Percentiles rank a stretch among this genome's conserved stretches.
Evolutionary conservation across 2,113 vertebrate genomes (phyloP).

Genomic region (Lota lota): DNA sequence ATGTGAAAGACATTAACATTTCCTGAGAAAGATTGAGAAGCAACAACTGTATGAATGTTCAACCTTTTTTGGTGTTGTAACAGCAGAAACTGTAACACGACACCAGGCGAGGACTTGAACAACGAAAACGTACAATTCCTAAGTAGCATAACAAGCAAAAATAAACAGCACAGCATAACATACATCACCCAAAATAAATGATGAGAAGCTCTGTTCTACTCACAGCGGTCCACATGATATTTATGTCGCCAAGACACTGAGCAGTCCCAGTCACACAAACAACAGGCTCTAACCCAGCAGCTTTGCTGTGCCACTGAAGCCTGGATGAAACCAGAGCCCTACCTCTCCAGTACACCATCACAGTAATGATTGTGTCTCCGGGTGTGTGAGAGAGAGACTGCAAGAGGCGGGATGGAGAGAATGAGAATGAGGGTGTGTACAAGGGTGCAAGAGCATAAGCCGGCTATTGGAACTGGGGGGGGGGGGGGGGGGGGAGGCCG

Average conservation of each 20-base stretch:
- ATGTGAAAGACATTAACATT: too few species aligned
- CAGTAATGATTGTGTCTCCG: slow-evolving; percentile 17
- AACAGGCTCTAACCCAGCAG: slow-evolving; percentile 37
- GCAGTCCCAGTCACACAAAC: neutral
- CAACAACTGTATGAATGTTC: too few species aligned
- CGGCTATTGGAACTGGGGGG: slow-evolving; percentile 16
- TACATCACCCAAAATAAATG: neutral
- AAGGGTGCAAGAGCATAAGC: neutral
- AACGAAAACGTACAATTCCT: neutral
- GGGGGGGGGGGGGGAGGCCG: slow-evolving; percentile 5
- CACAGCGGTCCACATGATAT: too few species aligned
- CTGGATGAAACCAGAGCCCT: slow-evolving; percentile 73
- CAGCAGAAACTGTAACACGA: too few species aligned
- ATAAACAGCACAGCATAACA: neutral
- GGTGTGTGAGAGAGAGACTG: slow-evolving; percentile 2
- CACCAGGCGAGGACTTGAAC: too few species aligned
- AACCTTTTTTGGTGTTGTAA: too few species aligned
- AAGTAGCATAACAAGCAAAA: neutral
- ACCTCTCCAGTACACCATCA: slow-evolving; percentile 57
- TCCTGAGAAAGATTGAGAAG: too few species aligned
- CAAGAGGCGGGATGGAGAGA: too few species aligned
- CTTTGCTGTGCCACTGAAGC: slow-evolving; percentile 54
- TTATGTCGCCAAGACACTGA: neutral
- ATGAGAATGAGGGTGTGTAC: slow-evolving; percentile 17
- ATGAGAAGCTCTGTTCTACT: neutral